Percentiles rank a stretch among this genome's conserved stretches.
These are phyloP conservation scores for Macaria notata DNA, from an alignment of 2,888 invertebrate genomes.

Conservation along the genomic window DNA sequence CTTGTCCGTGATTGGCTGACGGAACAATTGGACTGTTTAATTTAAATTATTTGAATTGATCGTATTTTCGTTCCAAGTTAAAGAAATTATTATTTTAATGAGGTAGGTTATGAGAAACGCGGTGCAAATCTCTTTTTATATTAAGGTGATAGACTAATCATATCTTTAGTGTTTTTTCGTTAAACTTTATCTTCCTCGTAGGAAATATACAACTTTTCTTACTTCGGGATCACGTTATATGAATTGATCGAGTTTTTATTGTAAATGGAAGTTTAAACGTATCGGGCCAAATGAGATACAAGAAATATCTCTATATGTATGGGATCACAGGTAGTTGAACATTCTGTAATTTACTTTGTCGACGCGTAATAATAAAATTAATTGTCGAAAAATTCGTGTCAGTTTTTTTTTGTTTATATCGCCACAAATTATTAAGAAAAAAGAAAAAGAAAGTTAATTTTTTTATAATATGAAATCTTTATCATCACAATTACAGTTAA, in stretches of 20 bases:
- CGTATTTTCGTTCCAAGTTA: no score
- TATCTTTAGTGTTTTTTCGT: constrained; percentile 71
- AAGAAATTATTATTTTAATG: no score
- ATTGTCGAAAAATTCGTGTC: no score
- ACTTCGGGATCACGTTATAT: constrained; percentile 56
- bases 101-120: constrained; percentile 19
- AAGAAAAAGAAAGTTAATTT: no score
- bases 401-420: no score
- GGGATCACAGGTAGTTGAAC: constrained; percentile 72
- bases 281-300: constrained; percentile 74
- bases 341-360: constrained; percentile 45
- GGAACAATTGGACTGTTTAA: no score
- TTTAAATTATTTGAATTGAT: no score
- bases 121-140: constrained; percentile 38
- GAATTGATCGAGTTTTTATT: constrained; percentile 53
- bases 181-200: constrained; percentile 59
- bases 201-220: constrained; percentile 48
- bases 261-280: constrained; percentile 47
- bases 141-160: constrained; percentile 74
- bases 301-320: constrained; percentile 66
- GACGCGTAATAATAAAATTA: no score
- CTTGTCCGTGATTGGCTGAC: no score
- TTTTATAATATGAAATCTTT: no score
- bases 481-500: no score
- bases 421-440: no score